Conservation (phyloP, 2,797 vertebrate genomes). For the Denticeps clupeoides region DNA sequence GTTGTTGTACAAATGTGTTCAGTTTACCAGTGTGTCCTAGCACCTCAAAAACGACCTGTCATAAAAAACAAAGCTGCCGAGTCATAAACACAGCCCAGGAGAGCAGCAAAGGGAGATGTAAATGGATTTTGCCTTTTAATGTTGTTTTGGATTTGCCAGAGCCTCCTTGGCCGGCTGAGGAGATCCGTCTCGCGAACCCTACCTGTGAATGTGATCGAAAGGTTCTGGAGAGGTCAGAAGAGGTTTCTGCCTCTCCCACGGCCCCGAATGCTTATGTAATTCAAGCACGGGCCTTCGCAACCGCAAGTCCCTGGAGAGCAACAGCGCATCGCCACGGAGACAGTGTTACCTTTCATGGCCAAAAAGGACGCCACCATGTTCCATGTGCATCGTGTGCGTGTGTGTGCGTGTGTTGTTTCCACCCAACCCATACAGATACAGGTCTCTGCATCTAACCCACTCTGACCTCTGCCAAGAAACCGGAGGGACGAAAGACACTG, state of each 20-base stretch:
- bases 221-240: too few species aligned
- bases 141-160: too few species aligned
- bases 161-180: too few species aligned
- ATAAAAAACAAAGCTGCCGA: too few species aligned
- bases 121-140: too few species aligned
- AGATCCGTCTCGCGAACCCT: too few species aligned
- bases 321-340: slow-evolving; percentile 27
- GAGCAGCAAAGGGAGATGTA: too few species aligned
- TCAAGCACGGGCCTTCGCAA: slow-evolving; percentile 21
- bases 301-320: slow-evolving; percentile 26
- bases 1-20: too few species aligned
- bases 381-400: not conserved
- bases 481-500: slow-evolving; percentile 20
- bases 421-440: slow-evolving; percentile 12
- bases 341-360: slow-evolving; percentile 46
- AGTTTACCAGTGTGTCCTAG: too few species aligned
- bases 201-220: too few species aligned
- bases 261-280: not conserved
- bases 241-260: not conserved
- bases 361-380: slow-evolving; percentile 15
- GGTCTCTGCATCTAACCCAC: slow-evolving; percentile 31
- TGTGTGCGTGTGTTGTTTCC: slow-evolving; percentile 20
- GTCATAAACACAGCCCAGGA: too few species aligned
- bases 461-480: slow-evolving; percentile 27
- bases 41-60: too few species aligned